Evolutionary conservation across 2,113 vertebrate genomes (phyloP), one percentile per base, ranked within the genome.

Genomic region (Butastur rufipennis): DNA sequence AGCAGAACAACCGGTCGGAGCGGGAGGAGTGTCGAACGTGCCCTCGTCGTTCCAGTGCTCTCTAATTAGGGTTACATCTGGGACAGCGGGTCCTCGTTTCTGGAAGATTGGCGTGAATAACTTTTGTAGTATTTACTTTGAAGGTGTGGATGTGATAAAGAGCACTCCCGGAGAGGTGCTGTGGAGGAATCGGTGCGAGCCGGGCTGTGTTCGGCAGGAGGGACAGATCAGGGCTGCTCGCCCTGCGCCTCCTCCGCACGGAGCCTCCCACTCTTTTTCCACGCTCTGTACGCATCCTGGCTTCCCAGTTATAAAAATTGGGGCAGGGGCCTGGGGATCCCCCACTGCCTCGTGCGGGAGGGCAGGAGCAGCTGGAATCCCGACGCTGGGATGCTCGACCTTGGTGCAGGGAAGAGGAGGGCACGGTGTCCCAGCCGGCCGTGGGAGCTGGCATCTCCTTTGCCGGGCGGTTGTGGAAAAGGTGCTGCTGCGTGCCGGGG

Each of bases 211-310:
- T 32, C 2, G 3, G 43, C 29, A 9, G n/a, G 16, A 2, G 32
- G 3, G 72, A 40, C 16, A 4, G n/a, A 16, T 23, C 45, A 5
- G 56, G 38, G 63, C 50, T 68, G 48, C 25, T 73, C 40, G 10
- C 47, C 16, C 32, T 17, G 8, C 1, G 3, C 45, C 48, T 40
- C 56, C 27, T 68, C 16, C 53, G 4, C 13, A 0, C 40, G 0
- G 0, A 10, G 50, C 16, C 31, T 61, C 15, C 48, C 13, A 1
- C 13, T 31, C 52, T 11, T 58, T 58, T 50, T 3, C 47, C 48
- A 6, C 15, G 1, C 34, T 40, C 4, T 0, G 0, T 1, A 6
- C 1, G 0, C 13, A 7, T 7, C 48, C 58, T 42, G 29, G 8
- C 56, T 88, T 75, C 42, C 55, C 34, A 7, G 15, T 16, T 7